Percentiles rank a stretch among this genome's conserved stretches.
phyloP scores from a whole-genome alignment of 1,140 invertebrate genomes.

The Pseudoatta argentina region DNA sequence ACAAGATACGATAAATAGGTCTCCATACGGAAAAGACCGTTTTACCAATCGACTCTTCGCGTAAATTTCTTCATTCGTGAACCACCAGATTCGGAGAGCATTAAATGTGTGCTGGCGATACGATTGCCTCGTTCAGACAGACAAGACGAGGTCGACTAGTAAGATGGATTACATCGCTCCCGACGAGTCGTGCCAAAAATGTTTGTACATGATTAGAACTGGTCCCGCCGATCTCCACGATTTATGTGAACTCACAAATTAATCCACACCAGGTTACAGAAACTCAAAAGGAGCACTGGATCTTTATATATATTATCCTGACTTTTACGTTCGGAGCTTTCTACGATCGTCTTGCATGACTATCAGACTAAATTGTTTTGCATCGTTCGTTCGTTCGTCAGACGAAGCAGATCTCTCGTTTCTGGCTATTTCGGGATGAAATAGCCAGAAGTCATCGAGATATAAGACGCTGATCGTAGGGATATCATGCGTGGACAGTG shows the following conservation, averaged over 20 bases:
- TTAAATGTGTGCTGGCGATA: neutral
- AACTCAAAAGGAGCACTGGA: neutral
- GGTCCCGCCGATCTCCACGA: neutral
- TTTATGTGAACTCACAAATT: constrained; percentile 38
- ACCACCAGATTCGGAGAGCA: neutral
- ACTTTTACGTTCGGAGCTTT: neutral
- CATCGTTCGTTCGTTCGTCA: constrained; percentile 7
- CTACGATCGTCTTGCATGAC: neutral
- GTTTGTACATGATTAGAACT: constrained; percentile 11
- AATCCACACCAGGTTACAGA: neutral
- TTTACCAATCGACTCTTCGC: neutral
- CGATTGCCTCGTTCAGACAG: constrained; percentile 5
- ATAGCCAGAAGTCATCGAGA: constrained; percentile 12
- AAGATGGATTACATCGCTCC: constrained; percentile 44
- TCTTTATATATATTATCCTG: constrained; percentile 2
- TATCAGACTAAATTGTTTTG: neutral
- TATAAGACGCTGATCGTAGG: constrained; percentile 26
- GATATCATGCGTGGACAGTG: constrained; percentile 38
- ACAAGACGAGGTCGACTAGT: neutral
- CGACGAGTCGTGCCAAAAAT: constrained; percentile 51
- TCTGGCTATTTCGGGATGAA: constrained; percentile 30
- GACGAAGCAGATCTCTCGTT: constrained; percentile 45
- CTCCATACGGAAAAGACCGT: neutral
- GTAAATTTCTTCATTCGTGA: neutral
- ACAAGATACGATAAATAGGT: constrained; percentile 7